Conservation (phyloP, 2,797 vertebrate species). For the Lindbergichthys nudifrons region DNA sequence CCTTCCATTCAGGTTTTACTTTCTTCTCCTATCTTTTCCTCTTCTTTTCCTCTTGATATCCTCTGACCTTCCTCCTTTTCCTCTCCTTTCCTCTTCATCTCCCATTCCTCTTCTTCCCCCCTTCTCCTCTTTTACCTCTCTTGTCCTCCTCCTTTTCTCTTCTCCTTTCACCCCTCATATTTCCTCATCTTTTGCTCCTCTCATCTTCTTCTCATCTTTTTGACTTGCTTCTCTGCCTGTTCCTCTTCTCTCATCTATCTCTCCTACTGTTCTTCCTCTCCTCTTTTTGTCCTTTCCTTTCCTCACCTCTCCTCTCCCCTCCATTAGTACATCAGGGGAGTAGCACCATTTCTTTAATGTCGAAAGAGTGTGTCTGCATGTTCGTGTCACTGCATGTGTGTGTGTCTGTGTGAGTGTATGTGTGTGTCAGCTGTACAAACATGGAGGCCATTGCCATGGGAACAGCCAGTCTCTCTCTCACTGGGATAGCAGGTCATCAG, state of each 20-base stretch:
- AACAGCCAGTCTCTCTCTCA: conserved; percentile 61
- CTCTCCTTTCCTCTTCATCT: background rate
- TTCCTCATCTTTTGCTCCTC: background rate
- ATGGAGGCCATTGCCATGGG: conserved; percentile 71
- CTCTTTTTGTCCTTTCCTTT: background rate
- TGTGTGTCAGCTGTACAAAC: conserved; percentile 80
- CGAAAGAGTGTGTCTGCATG: conserved; percentile 34
- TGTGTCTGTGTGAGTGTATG: conserved; percentile 25
- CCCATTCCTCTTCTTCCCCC: background rate
- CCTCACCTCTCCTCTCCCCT: background rate
- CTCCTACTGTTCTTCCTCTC: background rate
- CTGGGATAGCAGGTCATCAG: conserved; percentile 67
- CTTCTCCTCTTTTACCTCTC: too few species aligned
- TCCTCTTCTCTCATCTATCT: background rate
- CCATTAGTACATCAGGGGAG: conserved; percentile 52
- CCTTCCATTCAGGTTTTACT: background rate
- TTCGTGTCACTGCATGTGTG: conserved; percentile 25
- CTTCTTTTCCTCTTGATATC: background rate
- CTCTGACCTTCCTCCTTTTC: background rate
- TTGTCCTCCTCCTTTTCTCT: background rate
- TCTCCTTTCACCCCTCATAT: background rate
- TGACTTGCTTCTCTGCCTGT: background rate
- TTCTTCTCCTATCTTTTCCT: background rate
- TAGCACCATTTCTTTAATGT: conserved; percentile 63
- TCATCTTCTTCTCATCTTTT: background rate